These are phyloP conservation scores for Thunnus albacares DNA, from an alignment of 2,797 vertebrate genomes.

Conservation along the genomic window DNA sequence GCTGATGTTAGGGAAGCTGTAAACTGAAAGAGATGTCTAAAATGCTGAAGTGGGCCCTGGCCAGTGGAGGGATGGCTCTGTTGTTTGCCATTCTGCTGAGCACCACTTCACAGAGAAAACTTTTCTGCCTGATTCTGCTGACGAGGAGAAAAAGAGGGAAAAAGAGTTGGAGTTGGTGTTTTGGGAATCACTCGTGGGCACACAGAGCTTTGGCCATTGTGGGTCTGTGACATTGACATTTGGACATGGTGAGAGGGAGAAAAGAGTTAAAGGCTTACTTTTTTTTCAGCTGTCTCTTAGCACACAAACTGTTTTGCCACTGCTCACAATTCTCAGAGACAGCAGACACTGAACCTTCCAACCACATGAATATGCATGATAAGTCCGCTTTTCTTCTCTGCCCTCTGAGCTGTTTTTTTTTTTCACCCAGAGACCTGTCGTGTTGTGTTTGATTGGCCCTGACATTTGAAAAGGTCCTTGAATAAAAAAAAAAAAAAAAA, in stretches of 20 bases:
- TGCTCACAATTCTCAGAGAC: constrained; percentile 65
- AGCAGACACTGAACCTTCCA: constrained; percentile 72
- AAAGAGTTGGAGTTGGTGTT: constrained; percentile 56
- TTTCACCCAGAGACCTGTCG: constrained; percentile 77
- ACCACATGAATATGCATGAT: constrained; percentile 80
- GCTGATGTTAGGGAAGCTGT: constrained; percentile 83
- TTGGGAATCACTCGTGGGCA: constrained; percentile 72
- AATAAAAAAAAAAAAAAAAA: constrained; percentile 65
- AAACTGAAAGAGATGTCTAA: constrained; percentile 82
- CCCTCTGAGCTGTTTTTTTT: constrained; percentile 75
- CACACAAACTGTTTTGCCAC: constrained; percentile 70
- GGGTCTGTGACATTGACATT: constrained; percentile 77
- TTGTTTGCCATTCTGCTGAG: constrained; percentile 84
- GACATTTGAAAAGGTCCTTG: constrained; percentile 88
- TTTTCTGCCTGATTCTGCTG: constrained; percentile 77
- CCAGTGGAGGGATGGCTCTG: constrained; percentile 73
- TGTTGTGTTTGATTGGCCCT: constrained; percentile 85
- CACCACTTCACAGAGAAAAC: constrained; percentile 76
- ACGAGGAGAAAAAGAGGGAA: constrained; percentile 51
- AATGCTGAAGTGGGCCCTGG: constrained; percentile 80
- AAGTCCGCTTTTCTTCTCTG: constrained; percentile 77
- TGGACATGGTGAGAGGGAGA: constrained; percentile 63
- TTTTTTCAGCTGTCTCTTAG: constrained; percentile 57
- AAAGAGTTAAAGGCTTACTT: constrained; percentile 59
- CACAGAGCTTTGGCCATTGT: constrained; percentile 66